Evolutionary conservation across 2,113 vertebrate species (phyloP).

Genomic region (Anhinga rufa): DNA sequence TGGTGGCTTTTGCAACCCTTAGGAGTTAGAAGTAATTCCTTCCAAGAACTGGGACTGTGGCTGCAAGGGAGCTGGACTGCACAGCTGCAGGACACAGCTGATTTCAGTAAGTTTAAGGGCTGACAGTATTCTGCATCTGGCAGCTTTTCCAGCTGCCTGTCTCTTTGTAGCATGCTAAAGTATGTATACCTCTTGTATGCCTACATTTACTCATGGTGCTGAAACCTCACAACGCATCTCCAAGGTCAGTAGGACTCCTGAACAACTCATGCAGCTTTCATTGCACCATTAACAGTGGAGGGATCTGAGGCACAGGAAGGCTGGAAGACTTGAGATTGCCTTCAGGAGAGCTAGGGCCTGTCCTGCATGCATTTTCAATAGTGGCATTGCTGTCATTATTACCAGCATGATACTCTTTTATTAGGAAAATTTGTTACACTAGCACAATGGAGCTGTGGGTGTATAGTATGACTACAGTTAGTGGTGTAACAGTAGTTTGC

Average conservation of each 20-base stretch:
- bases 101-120: neutral
- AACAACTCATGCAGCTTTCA: neutral
- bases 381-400: neutral
- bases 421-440: neutral
- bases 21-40: neutral
- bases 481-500: neutral
- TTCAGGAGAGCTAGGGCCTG: neutral
- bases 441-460: neutral
- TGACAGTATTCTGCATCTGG: neutral
- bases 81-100: fast-evolving
- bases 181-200: neutral
- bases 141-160: neutral
- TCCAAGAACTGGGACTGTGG: neutral
- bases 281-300: neutral
- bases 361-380: neutral
- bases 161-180: neutral
- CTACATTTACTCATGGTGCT: neutral
- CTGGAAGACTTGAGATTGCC: neutral
- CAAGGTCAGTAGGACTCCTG: neutral
- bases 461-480: neutral
- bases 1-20: neutral
- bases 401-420: neutral
- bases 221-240: neutral
- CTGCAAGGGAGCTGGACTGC: neutral
- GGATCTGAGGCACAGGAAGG: neutral